phyloP scores from a whole-genome alignment of 2,113 vertebrate species.

The Podiceps cristatus region DNA sequence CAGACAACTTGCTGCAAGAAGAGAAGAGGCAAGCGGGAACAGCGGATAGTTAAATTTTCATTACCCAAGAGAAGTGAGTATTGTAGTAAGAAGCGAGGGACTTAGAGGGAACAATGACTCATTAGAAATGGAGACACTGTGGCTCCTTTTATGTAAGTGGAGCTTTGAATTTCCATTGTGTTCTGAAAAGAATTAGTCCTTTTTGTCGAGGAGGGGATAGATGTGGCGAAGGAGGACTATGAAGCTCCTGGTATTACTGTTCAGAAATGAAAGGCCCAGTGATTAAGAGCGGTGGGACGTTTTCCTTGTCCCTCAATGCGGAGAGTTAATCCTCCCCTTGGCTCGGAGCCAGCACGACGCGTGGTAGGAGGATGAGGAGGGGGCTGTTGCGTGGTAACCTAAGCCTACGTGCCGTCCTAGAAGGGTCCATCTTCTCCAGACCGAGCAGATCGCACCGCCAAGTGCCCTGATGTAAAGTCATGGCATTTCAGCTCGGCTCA shows the following conservation, averaged over 20 bases:
- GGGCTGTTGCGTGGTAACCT: not conserved
- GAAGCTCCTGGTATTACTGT: not conserved
- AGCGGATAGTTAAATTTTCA: constrained; percentile 64
- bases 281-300: not conserved
- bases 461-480: accelerated
- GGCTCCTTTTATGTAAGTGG: constrained; percentile 40
- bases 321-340: not conserved
- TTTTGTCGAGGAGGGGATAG: not conserved
- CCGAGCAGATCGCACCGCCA: too few relatives aligned
- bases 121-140: constrained; percentile 57
- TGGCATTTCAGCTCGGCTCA: not conserved
- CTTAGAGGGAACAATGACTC: constrained; percentile 59
- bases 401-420: not conserved
- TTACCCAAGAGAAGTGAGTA: constrained; percentile 50
- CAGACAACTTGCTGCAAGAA: not conserved
- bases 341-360: accelerated
- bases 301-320: not conserved
- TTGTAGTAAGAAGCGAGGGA: constrained; percentile 33
- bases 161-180: constrained; percentile 58
- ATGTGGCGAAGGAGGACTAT: not conserved
- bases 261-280: not conserved
- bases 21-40: not conserved
- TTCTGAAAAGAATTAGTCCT: constrained; percentile 46
- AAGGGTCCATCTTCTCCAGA: not conserved
- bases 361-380: not conserved